Base-by-base conservation (phyloP, 2,797 vertebrate genomes). In the Sparus aurata region DNA sequence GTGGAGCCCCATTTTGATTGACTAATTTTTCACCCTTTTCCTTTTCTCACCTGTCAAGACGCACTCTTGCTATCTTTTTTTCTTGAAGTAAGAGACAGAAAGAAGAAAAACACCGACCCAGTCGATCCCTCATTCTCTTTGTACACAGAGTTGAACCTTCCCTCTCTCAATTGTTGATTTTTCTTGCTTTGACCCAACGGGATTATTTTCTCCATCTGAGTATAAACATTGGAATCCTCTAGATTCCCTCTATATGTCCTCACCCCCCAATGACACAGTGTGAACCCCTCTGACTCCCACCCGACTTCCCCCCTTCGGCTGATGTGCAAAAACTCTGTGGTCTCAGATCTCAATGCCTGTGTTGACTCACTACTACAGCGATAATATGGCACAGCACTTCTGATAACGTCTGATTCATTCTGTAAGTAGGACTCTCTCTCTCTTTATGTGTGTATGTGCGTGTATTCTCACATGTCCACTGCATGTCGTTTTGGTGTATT, bases 351-450 rank as follows among this genome's bases (percentile, higher is more conserved):
- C 81, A 12, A 83, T 75, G 86, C 85, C 88, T 55, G 69, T 58
- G 87, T 87, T 88, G 91, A 91, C 84, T 90, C 87, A 89, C 89
- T 61, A 70, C 90, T 79, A 84, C 90, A 79, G 79, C 63, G 74
- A 84, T 81, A 77, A 81, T 54, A 94, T 93, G 93, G 89, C 90
- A 83, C 81, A 65, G 77, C 55, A 66, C 90, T 86, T 91, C 90
- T 94, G 93, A 95, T 89, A 85, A 90, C 84, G 75, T 92, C 93
- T 88, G 90, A 93, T 92, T 95, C 89, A 93, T 93, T 95, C 94
- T 93, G 95, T 96, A 91, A 96, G 95, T 95, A 93, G 67, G 80
- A 83, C 84, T 82, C 87, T 84, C 75, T 79, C 52, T 87, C 57
- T 76, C 45, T 79, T 43, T 78, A 2, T 59, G n/a, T 41, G 12